These are phyloP conservation scores for Atlantisia rogersi DNA, from an alignment of 2,113 vertebrate species.

Conservation along the genomic window DNA sequence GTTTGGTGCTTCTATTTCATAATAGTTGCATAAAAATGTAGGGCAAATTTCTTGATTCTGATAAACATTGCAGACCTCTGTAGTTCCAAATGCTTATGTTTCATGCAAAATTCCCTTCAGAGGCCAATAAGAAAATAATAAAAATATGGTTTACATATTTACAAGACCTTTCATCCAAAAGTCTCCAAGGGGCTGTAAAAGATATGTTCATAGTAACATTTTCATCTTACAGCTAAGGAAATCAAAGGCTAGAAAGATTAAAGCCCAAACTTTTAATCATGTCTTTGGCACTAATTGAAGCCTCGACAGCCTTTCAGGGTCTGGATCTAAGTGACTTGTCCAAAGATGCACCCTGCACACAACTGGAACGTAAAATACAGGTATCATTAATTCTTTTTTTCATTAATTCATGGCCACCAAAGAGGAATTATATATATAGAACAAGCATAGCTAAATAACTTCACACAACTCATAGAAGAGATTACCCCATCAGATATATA, in stretches of 20 bases:
- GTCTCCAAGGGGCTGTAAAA: background rate
- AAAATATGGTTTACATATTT: background rate
- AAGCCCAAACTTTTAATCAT: conserved; percentile 20
- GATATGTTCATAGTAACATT: background rate
- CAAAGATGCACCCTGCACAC: background rate
- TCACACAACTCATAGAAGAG: background rate
- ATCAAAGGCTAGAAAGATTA: conserved; percentile 31
- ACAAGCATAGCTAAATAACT: background rate
- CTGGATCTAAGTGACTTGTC: background rate
- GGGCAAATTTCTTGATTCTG: background rate
- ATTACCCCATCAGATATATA: background rate
- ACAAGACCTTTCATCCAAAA: conserved; percentile 16
- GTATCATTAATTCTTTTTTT: background rate
- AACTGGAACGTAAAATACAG: conserved; percentile 1
- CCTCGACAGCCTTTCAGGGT: conserved; percentile 10
- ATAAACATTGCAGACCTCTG: background rate
- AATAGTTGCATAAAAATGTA: conserved; percentile 17
- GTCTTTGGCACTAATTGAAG: conserved; percentile 6
- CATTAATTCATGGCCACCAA: background rate
- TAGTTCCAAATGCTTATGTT: background rate
- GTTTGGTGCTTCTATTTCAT: background rate
- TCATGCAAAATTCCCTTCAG: conserved; percentile 6
- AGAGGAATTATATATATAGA: background rate
- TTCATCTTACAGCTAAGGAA: conserved; percentile 7
- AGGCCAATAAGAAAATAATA: background rate